These are phyloP conservation scores for Pantherophis vulpinus DNA, from an alignment of 2,797 vertebrate species.

Conservation along the genomic window DNA sequence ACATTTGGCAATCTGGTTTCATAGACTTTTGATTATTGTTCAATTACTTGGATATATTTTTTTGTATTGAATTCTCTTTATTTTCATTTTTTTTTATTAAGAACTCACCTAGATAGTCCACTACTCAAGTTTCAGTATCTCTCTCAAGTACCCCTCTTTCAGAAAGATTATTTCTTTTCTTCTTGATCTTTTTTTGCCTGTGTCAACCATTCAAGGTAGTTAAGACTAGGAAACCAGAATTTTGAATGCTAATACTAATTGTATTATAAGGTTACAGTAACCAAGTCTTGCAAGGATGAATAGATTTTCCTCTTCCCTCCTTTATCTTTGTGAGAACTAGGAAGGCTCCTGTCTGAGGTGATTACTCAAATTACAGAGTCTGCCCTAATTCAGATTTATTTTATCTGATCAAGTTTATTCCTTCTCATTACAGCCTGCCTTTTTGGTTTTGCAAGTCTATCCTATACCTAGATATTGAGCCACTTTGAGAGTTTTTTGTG, in stretches of 20 bases:
- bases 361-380: not conserved
- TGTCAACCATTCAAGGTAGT: not conserved
- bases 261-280: not conserved
- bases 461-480: not conserved
- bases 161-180: not conserved
- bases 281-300: not conserved
- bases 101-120: accelerated
- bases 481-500: not conserved
- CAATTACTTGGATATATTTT: constrained; percentile 11
- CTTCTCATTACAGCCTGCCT: not conserved
- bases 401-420: not conserved
- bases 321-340: not conserved
- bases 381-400: not conserved
- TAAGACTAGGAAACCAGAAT: not conserved
- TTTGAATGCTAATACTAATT: not conserved
- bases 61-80: constrained; percentile 17
- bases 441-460: not conserved
- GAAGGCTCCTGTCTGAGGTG: not conserved
- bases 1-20: constrained; percentile 10
- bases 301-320: not conserved
- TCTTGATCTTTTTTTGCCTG: not conserved
- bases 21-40: not conserved
- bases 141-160: not conserved
- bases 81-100: constrained; percentile 4
- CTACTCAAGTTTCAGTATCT: not conserved